Base-by-base conservation (phyloP, 2,888 invertebrate genomes). In the Digitonthophagus gazella region DNA sequence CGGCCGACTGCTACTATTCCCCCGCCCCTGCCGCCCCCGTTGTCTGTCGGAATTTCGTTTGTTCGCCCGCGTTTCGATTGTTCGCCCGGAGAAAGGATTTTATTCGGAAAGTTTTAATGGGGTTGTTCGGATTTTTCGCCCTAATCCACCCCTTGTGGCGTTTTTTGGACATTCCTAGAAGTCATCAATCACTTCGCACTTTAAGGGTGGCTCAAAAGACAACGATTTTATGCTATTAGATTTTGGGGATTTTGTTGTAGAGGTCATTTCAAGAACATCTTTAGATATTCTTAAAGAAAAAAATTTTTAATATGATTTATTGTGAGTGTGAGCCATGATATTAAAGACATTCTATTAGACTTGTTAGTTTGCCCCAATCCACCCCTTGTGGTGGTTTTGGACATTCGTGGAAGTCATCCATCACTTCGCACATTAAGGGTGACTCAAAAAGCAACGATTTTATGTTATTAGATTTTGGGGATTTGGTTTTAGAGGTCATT, bases 61-160 rank as follows among this genome's bases (percentile, higher is more conserved):
- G 18, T 61, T 61, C n/a, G 18, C n/a, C n/a, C 61, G 16, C 18
- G 20, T 11, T 61, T 44, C 28, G 20, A 61, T 61, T 61, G 61
- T 16, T 18, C 61, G 57, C 15, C 15, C 11, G 4, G 61, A 18
- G n/a, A 8, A 18, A 20, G 61, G 20, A 61, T 61, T 18, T 61
- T 61, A 19, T 61, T 61, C 19, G 58, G 58, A 18, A 15, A 61
- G 19, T 18, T 44, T 44, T 44, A 44, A 44, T 44, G 28, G 28
- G 28, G 28, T 44, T 44, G 28, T 44, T 8, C 28, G 28, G 28
- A 44, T 44, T 44, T 44, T 44, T 44, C 6, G 1, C 22, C 6
- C 6, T 22, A 22, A 22, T 44, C 28, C 28, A 2, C 22, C 28
- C 28, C 28, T 11, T 44, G 11, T 1, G 1, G 11, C 28, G 28